Percentiles rank a stretch among this genome's conserved stretches.
Conservation (phyloP, 2,113 vertebrate species). For the zebrafish (Danio rerio) region DNA sequence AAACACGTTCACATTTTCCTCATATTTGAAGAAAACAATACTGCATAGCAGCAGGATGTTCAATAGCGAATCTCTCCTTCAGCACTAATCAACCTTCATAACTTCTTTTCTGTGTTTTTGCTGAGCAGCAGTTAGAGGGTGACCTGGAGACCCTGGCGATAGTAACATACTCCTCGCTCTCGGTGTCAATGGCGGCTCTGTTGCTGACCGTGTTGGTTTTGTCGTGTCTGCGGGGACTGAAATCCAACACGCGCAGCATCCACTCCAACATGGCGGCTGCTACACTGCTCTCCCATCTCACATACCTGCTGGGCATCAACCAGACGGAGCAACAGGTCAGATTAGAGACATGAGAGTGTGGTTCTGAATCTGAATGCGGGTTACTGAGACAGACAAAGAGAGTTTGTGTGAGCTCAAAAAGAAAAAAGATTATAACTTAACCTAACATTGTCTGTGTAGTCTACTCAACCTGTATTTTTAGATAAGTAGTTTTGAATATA, state of each 20-base stretch:
- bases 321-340: slow-evolving; percentile 92
- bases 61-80: background rate
- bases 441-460: background rate
- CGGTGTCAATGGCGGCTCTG: slow-evolving; percentile 86
- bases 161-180: slow-evolving; percentile 89
- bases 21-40: background rate
- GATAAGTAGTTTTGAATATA: background rate
- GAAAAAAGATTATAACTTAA: background rate
- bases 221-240: slow-evolving; percentile 91
- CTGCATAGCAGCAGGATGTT: slow-evolving; percentile 8
- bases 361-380: slow-evolving; percentile 26
- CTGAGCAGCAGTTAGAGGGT: slow-evolving; percentile 88
- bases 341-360: slow-evolving; percentile 2
- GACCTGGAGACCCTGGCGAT: slow-evolving; percentile 92
- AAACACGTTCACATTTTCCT: background rate
- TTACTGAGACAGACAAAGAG: background rate
- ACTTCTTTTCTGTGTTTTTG: background rate
- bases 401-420: background rate
- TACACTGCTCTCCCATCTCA: slow-evolving; percentile 90
- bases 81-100: background rate
- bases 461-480: background rate
- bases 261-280: slow-evolving; percentile 90
- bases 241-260: slow-evolving; percentile 95
- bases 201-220: slow-evolving; percentile 88
- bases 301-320: slow-evolving; percentile 92